Evolutionary conservation across 2,113 vertebrate genomes (phyloP).

Genomic region (Psammodynastes pulverulentus): DNA sequence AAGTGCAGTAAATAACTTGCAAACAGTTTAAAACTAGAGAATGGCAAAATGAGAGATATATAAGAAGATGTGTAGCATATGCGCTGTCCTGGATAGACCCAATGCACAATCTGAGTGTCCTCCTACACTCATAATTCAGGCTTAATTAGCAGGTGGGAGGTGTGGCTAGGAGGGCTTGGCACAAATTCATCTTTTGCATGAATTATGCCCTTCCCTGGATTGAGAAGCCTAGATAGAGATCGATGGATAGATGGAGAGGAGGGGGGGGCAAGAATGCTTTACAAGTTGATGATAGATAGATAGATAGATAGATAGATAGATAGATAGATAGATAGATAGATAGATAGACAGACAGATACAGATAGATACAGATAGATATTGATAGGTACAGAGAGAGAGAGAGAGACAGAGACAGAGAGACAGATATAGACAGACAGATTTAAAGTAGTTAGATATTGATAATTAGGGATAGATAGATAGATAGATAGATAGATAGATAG

Average conservation of each 20-base stretch:
- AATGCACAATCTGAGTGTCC: not conserved
- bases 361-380: no score
- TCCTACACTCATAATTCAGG: not conserved
- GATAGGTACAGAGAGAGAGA: no score
- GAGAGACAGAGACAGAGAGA: rapidly evolving
- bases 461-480: no score
- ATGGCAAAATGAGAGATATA: not conserved
- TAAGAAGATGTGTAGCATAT: not conserved
- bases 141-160: not conserved
- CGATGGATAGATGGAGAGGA: not conserved
- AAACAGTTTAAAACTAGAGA: not conserved
- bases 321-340: no score
- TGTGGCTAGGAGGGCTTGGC: not conserved
- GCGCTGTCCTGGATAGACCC: not conserved
- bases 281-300: no score
- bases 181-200: not conserved
- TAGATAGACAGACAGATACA: no score
- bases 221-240: not conserved
- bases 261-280: no score
- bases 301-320: no score
- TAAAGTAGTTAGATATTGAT: no score
- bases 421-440: no score
- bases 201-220: not conserved
- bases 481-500: no score
- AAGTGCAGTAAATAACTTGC: not conserved